These are phyloP conservation scores for Orchestes rusci DNA, from an alignment of 2,888 invertebrate species.

Conservation along the genomic window DNA sequence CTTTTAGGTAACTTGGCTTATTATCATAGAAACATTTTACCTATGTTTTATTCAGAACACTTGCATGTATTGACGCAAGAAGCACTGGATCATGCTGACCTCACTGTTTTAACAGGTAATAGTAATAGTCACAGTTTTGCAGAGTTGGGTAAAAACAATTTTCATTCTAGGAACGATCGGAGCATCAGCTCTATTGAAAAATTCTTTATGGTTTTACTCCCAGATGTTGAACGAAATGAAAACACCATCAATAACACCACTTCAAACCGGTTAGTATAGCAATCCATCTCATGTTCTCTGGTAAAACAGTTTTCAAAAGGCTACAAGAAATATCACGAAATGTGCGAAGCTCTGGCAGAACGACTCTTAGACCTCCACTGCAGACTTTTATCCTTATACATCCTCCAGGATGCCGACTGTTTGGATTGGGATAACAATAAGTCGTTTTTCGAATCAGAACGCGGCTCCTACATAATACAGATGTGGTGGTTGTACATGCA, in stretches of 20 bases:
- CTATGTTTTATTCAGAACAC: conserved; percentile 51
- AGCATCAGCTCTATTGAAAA: conserved; percentile 70
- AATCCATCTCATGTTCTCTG: neutral
- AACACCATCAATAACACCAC: conserved; percentile 27
- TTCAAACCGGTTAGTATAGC: conserved; percentile 35
- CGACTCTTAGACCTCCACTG: conserved; percentile 74
- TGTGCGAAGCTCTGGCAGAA: conserved; percentile 80
- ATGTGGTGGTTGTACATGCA: conserved; percentile 89
- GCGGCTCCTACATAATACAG: conserved; percentile 74
- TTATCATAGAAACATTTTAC: conserved; percentile 5
- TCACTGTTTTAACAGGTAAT: conserved; percentile 63
- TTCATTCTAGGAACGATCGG: conserved; percentile 56
- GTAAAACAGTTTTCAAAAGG: conserved; percentile 36
- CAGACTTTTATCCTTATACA: conserved; percentile 68
- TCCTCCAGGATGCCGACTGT: conserved; percentile 75
- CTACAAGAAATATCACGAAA: conserved; percentile 70
- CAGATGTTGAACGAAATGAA: conserved; percentile 46
- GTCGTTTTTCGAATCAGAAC: conserved; percentile 63
- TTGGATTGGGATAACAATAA: conserved; percentile 62
- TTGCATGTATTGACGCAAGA: conserved; percentile 74
- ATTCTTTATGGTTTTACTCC: conserved; percentile 70
- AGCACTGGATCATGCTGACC: conserved; percentile 76
- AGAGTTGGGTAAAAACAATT: too few relatives aligned
- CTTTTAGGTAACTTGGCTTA: conserved; percentile 49
- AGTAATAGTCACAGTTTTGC: neutral